Evolutionary conservation across 1,140 invertebrate genomes (phyloP).

Genomic region (Pseudomyrmex concolor): DNA sequence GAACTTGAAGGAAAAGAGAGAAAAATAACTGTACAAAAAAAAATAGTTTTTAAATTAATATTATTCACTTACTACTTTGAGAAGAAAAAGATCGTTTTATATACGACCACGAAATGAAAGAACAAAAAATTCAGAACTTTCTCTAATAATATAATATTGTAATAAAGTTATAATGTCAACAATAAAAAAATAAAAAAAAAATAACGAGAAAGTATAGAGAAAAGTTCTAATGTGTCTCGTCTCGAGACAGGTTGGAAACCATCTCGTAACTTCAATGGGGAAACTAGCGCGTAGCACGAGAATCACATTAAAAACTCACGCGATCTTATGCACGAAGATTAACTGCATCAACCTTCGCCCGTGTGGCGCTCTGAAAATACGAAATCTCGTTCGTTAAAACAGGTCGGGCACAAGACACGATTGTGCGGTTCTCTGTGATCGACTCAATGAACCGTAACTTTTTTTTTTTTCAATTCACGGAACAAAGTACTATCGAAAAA

Average conservation of each 20-base stretch:
- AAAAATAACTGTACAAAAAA: too few relatives aligned
- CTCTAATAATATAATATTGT: not conserved
- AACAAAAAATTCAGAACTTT: not conserved
- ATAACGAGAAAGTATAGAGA: constrained; percentile 22
- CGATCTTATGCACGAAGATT: constrained; percentile 52
- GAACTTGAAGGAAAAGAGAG: too few relatives aligned
- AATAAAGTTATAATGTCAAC: constrained; percentile 8
- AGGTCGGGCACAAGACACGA: constrained; percentile 8
- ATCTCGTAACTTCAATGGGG: constrained; percentile 39
- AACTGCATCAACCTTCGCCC: constrained; percentile 55
- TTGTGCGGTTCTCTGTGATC: not conserved
- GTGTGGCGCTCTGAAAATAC: constrained; percentile 14
- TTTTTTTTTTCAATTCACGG: constrained; percentile 53
- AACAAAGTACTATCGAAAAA: constrained; percentile 16
- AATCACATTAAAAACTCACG: constrained; percentile 60
- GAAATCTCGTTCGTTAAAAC: constrained; percentile 10
- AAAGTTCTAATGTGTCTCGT: constrained; percentile 29
- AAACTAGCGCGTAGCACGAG: constrained; percentile 51
- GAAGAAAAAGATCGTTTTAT: not conserved
- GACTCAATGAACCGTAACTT: constrained; percentile 19
- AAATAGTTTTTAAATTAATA: not conserved
- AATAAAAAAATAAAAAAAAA: not conserved
- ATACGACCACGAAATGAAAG: not conserved
- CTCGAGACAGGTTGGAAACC: constrained; percentile 25
- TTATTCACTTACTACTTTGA: not conserved